Conservation (phyloP, 2,113 vertebrate species). For the Noctilio leporinus region DNA sequence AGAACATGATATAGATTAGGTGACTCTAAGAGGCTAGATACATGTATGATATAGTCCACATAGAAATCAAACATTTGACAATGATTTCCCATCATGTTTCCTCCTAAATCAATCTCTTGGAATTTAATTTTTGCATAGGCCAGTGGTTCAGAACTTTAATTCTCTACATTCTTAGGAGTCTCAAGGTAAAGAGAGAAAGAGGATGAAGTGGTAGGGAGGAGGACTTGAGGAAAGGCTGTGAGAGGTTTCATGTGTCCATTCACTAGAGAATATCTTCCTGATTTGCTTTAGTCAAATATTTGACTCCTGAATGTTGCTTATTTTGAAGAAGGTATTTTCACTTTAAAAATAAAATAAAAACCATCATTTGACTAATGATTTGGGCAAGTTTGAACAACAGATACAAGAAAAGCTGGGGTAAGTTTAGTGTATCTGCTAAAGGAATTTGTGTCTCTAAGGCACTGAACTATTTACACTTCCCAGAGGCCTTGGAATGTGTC, state of each 20-base stretch:
- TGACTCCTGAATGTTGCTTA: background rate
- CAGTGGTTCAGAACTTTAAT: background rate
- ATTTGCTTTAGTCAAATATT: background rate
- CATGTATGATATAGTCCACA: background rate
- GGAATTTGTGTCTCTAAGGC: background rate
- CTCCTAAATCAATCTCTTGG: background rate
- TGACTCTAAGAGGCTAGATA: background rate
- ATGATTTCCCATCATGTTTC: background rate
- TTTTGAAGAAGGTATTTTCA: constrained; percentile 14
- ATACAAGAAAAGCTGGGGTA: background rate
- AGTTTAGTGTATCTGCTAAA: background rate
- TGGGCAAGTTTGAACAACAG: background rate
- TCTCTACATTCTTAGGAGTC: background rate
- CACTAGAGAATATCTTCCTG: background rate
- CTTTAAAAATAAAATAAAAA: background rate
- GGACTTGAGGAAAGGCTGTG: background rate
- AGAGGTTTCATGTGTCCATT: background rate
- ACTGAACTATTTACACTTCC: background rate
- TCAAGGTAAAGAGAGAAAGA: background rate
- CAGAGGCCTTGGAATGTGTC: background rate
- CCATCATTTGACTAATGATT: background rate
- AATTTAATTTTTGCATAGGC: background rate
- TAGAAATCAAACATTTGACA: background rate
- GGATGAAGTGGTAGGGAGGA: background rate
- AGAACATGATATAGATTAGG: background rate